phyloP scores from a whole-genome alignment of 2,113 vertebrate genomes.

The Mystacornis crossleyi region DNA sequence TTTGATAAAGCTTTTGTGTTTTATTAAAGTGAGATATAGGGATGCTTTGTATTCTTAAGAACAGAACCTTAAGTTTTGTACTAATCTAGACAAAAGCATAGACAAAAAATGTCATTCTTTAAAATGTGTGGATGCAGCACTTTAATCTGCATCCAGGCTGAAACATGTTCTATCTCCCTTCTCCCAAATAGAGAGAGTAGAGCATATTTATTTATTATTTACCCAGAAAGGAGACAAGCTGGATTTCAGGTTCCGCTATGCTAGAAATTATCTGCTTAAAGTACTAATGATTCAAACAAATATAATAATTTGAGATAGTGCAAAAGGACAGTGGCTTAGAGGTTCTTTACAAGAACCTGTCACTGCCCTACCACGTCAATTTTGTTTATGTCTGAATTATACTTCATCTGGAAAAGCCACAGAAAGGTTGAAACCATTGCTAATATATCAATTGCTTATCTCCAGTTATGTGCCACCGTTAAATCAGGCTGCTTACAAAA shows the following conservation, averaged over 20 bases:
- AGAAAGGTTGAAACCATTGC: neutral
- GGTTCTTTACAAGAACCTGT: neutral
- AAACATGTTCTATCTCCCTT: neutral
- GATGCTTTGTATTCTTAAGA: neutral
- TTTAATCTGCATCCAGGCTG: neutral
- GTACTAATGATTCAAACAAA: neutral
- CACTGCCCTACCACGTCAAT: neutral
- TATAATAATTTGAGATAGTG: neutral
- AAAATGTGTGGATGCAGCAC: neutral
- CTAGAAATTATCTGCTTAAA: neutral
- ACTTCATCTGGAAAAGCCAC: neutral
- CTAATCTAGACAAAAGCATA: neutral
- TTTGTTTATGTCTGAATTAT: neutral
- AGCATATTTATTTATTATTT: neutral
- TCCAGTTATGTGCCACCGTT: neutral
- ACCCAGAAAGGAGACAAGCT: neutral
- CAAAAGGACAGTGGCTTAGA: neutral
- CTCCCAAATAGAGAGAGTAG: neutral
- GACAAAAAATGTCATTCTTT: neutral
- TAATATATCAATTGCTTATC: neutral
- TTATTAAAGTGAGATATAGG: neutral
- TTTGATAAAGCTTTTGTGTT: neutral
- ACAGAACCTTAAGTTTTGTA: neutral
- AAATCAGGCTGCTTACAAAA: neutral
- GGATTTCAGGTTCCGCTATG: neutral